These are phyloP conservation scores for Clostera curtula DNA, from an alignment of 2,888 invertebrate genomes.

Conservation along the genomic window DNA sequence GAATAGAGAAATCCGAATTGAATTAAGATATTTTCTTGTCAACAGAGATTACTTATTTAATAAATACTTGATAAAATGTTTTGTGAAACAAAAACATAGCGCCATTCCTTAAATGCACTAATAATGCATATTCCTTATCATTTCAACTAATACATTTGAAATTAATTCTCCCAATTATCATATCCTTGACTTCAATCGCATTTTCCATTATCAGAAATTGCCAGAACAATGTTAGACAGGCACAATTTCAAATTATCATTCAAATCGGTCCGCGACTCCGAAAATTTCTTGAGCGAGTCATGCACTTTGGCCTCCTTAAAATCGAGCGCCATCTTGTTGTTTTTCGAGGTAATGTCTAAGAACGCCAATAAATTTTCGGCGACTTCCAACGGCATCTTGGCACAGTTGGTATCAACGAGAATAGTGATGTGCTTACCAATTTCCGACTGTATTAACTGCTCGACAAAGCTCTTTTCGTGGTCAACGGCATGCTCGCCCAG, in stretches of 20 bases:
- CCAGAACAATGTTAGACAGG: constrained; percentile 28
- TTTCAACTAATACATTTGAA: too few species aligned
- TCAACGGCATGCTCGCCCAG: constrained; percentile 28
- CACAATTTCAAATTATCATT: constrained; percentile 39
- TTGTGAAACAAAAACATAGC: too few species aligned
- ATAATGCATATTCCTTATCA: too few species aligned
- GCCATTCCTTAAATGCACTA: too few species aligned
- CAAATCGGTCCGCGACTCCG: constrained; percentile 45
- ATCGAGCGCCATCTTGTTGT: constrained; percentile 40
- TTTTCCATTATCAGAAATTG: constrained; percentile 34
- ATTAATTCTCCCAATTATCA: too few species aligned
- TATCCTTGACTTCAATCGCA: constrained; percentile 8
- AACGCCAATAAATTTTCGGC: constrained; percentile 68
- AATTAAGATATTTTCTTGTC: too few species aligned
- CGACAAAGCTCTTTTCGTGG: constrained; percentile 38
- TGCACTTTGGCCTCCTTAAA: constrained; percentile 50
- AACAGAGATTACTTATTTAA: too few species aligned
- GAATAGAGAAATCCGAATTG: too few species aligned
- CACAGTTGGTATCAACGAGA: constrained; percentile 62
- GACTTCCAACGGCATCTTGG: constrained; percentile 63
- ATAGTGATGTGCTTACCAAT: constrained; percentile 67
- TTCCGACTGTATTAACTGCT: constrained; percentile 62
- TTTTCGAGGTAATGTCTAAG: constrained; percentile 57
- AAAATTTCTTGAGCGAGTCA: constrained; percentile 45
- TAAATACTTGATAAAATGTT: constrained; percentile 1